These are phyloP conservation scores for Mystacides longicornis DNA, from an alignment of 2,888 invertebrate genomes.

Conservation along the genomic window DNA sequence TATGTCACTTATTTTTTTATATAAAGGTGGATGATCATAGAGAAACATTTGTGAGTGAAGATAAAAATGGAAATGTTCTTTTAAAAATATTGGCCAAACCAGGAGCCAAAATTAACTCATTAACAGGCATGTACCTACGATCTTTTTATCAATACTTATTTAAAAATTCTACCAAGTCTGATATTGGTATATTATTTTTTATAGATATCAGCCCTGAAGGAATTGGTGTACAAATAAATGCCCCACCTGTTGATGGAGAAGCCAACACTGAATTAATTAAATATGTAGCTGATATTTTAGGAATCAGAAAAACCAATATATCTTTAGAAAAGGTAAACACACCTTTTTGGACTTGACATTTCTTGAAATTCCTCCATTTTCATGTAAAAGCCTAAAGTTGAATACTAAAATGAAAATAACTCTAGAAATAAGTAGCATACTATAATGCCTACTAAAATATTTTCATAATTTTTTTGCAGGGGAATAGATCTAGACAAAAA, in stretches of 20 bases:
- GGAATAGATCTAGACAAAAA: conserved; percentile 53
- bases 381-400: too few species aligned
- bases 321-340: conserved; percentile 42
- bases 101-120: conserved; percentile 62
- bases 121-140: conserved; percentile 53
- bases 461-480: conserved; percentile 32
- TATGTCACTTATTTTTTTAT: too few species aligned
- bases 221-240: conserved; percentile 68
- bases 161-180: too few species aligned
- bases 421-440: too few species aligned
- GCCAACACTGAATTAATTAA: conserved; percentile 71
- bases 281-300: conserved; percentile 61
- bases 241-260: conserved; percentile 76
- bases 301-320: conserved; percentile 62
- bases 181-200: background rate
- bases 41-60: conserved; percentile 36
- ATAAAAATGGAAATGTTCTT: conserved; percentile 54
- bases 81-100: conserved; percentile 66
- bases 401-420: too few species aligned
- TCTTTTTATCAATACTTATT: too few species aligned
- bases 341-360: background rate
- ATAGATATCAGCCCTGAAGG: conserved; percentile 51
- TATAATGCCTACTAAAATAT: background rate
- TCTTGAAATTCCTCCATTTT: background rate
- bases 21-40: background rate